Evolutionary conservation across 2,797 vertebrate species (phyloP).

Genomic region (Cygnus olor): DNA sequence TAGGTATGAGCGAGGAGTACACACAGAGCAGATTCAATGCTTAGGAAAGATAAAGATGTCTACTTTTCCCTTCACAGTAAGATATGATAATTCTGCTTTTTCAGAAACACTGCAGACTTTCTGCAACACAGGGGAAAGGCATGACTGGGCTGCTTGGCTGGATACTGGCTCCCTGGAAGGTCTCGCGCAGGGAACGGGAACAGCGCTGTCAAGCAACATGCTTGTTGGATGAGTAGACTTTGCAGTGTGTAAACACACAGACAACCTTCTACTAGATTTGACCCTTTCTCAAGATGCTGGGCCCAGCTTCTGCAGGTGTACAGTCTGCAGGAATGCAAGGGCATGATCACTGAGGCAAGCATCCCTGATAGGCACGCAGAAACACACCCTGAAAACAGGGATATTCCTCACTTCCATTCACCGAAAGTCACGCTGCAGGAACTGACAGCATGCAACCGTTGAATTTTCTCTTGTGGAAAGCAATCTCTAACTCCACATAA

Average conservation of each 20-base stretch:
- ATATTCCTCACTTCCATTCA: background rate
- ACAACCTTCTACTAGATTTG: background rate
- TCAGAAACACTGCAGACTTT: background rate
- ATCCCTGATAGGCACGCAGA: background rate
- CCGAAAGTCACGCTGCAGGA: background rate
- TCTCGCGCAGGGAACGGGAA: background rate
- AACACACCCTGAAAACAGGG: background rate
- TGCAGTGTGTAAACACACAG: background rate
- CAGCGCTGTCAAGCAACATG: background rate
- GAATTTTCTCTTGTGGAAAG: background rate
- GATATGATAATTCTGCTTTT: background rate
- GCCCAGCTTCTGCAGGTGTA: background rate
- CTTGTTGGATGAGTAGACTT: background rate
- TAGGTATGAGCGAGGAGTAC: background rate
- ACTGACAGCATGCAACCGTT: background rate
- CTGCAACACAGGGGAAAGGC: background rate
- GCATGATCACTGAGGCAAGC: background rate
- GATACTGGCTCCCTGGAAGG: fast-evolving
- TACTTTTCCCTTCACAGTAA: background rate
- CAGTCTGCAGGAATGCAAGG: background rate
- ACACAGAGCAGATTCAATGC: background rate
- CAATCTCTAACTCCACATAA: background rate
- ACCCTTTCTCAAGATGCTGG: background rate
- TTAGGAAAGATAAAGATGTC: background rate
- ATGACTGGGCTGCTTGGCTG: background rate